phyloP scores from a whole-genome alignment of 2,888 invertebrate species.

The Lasioglossum lativentre region DNA sequence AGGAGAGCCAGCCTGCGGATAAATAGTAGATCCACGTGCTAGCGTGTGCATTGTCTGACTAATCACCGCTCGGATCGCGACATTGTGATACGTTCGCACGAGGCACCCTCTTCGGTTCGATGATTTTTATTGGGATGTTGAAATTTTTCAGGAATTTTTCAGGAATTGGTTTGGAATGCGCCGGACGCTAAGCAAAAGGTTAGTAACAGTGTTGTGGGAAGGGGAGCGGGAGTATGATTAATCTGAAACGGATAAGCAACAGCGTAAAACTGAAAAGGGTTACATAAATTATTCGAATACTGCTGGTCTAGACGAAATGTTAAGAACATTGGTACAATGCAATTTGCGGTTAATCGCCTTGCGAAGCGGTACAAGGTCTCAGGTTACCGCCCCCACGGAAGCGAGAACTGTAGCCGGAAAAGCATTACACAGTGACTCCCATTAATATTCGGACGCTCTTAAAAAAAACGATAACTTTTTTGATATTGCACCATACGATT shows the following conservation, averaged over 20 bases:
- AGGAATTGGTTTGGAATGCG: no score
- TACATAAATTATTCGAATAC: not conserved
- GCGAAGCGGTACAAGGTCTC: conserved; percentile 1
- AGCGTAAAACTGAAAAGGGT: not conserved
- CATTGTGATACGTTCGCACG: not conserved
- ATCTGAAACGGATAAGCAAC: conserved; percentile 16
- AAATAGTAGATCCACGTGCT: conserved; percentile 32
- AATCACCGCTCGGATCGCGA: conserved; percentile 34
- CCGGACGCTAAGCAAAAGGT: no score
- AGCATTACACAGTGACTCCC: no score
- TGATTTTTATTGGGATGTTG: not conserved
- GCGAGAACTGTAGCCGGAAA: not conserved
- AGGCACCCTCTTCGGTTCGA: not conserved
- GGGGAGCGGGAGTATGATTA: not conserved
- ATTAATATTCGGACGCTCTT: no score
- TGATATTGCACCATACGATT: no score
- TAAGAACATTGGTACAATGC: not conserved
- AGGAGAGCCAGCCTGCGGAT: not conserved
- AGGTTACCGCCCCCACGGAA: not conserved
- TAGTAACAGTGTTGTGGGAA: no score
- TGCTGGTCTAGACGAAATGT: not conserved
- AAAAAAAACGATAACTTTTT: no score
- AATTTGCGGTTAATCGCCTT: not conserved
- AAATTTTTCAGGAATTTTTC: not conserved
- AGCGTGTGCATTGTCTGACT: conserved; percentile 36